Percentiles rank a stretch among this genome's conserved stretches.
Evolutionary conservation across 1,140 invertebrate species (phyloP).

Genomic region (Ylistrum balloti): DNA sequence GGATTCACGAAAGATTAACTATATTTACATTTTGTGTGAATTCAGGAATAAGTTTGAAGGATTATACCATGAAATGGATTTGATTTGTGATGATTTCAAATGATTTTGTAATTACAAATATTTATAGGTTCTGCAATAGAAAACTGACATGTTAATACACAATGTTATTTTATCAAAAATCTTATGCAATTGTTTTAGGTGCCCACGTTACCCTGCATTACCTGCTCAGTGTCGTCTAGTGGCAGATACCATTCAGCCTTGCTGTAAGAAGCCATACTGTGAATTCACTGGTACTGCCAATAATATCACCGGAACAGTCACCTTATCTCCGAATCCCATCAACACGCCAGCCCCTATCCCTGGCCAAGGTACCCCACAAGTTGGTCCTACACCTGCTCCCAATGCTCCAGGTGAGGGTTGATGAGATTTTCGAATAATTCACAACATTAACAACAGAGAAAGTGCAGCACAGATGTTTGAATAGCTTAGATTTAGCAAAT

Average conservation of each 20-base stretch:
- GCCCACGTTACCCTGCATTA: conserved; percentile 62
- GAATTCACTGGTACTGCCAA: conserved; percentile 57
- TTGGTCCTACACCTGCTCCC: conserved; percentile 53
- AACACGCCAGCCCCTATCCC: conserved; percentile 48
- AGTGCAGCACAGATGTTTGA: too few relatives aligned
- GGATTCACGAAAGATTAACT: too few relatives aligned
- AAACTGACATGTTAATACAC: too few relatives aligned
- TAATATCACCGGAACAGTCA: conserved; percentile 48
- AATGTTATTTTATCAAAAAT: not conserved
- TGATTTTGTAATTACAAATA: too few relatives aligned
- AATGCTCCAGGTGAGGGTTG: conserved; percentile 48
- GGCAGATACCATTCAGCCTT: conserved; percentile 63
- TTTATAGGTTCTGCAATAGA: too few relatives aligned
- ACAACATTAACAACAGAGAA: too few relatives aligned
- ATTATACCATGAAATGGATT: too few relatives aligned
- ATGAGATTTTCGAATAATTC: too few relatives aligned
- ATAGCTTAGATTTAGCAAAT: too few relatives aligned
- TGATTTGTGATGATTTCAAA: too few relatives aligned
- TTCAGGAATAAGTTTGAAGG: too few relatives aligned
- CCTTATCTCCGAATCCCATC: conserved; percentile 49
- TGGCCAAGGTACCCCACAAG: conserved; percentile 31
- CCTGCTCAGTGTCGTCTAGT: conserved; percentile 63
- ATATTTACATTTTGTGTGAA: too few relatives aligned
- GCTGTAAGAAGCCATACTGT: conserved; percentile 69
- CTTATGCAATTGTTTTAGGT: conserved; percentile 54